Conservation (phyloP, 2,888 invertebrate species). For the Anodontia alba region DNA sequence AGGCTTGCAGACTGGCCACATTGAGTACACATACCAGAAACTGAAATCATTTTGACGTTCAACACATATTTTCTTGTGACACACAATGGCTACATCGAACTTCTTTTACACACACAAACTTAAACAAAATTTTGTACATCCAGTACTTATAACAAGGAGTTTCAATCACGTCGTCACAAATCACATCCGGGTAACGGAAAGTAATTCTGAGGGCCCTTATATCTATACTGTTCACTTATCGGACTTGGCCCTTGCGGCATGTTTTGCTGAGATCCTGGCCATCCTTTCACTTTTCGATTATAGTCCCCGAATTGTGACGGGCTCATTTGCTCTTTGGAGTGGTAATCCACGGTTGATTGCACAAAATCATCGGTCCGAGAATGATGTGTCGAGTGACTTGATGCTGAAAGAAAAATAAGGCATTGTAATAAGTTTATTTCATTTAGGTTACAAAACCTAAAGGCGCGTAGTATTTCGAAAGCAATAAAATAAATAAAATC, state of each 20-base stretch:
- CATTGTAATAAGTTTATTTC: too few relatives aligned
- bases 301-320: constrained; percentile 62
- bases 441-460: too few relatives aligned
- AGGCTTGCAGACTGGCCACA: too few relatives aligned
- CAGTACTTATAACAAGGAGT: background rate
- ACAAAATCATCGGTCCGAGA: constrained; percentile 4
- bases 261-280: constrained; percentile 49
- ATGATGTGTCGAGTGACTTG: background rate
- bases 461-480: too few relatives aligned
- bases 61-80: background rate
- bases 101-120: constrained; percentile 10
- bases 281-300: constrained; percentile 72
- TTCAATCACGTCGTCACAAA: constrained; percentile 9
- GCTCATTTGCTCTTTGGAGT: background rate
- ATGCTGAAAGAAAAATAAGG: background rate
- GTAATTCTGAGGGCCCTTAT: background rate
- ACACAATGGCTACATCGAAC: background rate
- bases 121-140: constrained; percentile 1
- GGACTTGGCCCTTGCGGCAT: background rate
- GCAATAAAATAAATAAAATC: too few relatives aligned
- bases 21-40: too few relatives aligned
- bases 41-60: too few relatives aligned
- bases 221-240: background rate
- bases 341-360: constrained; percentile 14
- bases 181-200: constrained; percentile 13